These are phyloP conservation scores for Streptopelia turtur DNA, from an alignment of 2,797 vertebrate genomes.

Conservation along the genomic window DNA sequence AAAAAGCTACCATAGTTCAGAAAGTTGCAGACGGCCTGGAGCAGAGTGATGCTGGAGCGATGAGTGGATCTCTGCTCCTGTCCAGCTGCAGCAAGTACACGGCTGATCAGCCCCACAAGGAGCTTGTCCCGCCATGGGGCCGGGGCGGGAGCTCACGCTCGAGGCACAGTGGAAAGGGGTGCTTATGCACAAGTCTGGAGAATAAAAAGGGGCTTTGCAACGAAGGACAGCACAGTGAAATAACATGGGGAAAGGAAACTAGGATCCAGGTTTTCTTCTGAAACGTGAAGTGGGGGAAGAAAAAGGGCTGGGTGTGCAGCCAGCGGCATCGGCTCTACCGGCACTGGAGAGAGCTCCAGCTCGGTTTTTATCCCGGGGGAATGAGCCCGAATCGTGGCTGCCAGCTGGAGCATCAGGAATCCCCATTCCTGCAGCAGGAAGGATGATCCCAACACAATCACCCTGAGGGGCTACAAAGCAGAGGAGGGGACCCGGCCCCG, in stretches of 20 bases:
- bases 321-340: not conserved
- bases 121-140: accelerated
- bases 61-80: not conserved
- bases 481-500: accelerated
- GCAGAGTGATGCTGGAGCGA: not conserved
- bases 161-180: not conserved
- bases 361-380: not conserved
- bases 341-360: accelerated
- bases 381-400: accelerated
- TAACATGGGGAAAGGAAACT: not conserved
- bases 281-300: not conserved
- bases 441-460: not conserved
- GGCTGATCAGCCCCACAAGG: accelerated
- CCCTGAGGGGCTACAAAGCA: not conserved
- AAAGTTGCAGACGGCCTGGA: not conserved
- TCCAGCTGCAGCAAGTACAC: not conserved
- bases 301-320: not conserved
- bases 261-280: not conserved
- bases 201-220: not conserved
- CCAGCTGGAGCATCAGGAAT: not conserved
- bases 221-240: not conserved
- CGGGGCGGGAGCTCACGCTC: not conserved
- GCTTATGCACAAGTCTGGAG: not conserved
- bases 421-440: not conserved
- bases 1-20: not conserved